Evolutionary conservation across 2,888 invertebrate species (phyloP).

Genomic region (Tachina fera): DNA sequence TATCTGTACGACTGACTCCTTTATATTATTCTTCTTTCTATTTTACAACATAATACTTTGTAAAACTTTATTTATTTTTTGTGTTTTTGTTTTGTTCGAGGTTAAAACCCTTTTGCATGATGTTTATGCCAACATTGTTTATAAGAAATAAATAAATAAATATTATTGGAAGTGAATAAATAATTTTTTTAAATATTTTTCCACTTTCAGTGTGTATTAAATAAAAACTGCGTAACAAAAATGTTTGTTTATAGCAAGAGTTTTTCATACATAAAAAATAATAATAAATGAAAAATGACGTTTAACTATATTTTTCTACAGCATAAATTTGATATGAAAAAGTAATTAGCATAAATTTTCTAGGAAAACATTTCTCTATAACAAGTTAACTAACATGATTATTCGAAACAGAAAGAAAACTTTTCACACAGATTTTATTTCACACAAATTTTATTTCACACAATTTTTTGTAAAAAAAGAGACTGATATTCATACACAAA

Average conservation of each 20-base stretch:
- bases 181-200: not conserved
- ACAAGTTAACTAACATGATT: too few relatives aligned
- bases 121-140: conserved; percentile 50
- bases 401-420: too few relatives aligned
- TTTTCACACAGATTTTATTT: too few relatives aligned
- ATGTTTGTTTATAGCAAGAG: too few relatives aligned
- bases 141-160: not conserved
- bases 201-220: not conserved
- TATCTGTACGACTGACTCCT: conserved; percentile 21
- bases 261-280: too few relatives aligned
- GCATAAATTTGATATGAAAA: too few relatives aligned
- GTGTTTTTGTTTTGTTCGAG: conserved; percentile 22
- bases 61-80: not conserved
- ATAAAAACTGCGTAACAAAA: too few relatives aligned
- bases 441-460: not conserved
- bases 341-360: too few relatives aligned
- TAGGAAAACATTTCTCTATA: too few relatives aligned
- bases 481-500: too few relatives aligned
- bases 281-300: too few relatives aligned
- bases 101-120: conserved; percentile 65
- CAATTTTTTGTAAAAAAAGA: not conserved
- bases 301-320: too few relatives aligned
- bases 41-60: conserved; percentile 16
- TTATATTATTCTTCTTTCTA: not conserved
- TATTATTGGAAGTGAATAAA: not conserved